Evolutionary conservation across 2,113 vertebrate genomes (phyloP).

Genomic region (Anguilla rostrata): DNA sequence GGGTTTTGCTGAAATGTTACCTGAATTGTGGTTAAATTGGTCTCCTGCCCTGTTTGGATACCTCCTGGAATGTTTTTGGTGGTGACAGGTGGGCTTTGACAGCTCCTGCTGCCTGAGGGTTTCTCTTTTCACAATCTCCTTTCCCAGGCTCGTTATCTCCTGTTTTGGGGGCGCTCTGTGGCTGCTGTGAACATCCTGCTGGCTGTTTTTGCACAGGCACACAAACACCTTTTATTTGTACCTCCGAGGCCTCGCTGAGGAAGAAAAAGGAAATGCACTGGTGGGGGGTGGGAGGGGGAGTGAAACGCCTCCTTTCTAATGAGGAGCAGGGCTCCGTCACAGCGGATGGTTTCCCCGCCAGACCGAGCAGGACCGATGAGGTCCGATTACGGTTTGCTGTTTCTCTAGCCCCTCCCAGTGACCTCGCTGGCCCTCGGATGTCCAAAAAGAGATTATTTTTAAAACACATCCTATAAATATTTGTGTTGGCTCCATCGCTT

Average conservation of each 20-base stretch:
- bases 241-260: conserved; percentile 25
- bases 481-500: conserved; percentile 49
- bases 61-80: not conserved
- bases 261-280: conserved; percentile 50
- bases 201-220: conserved; percentile 5
- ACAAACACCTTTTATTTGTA: conserved; percentile 12
- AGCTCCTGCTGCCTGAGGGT: not conserved
- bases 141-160: conserved; percentile 24
- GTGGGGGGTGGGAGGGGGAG: no score
- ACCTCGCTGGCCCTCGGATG: conserved; percentile 25
- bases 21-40: not conserved
- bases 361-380: not conserved
- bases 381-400: conserved; percentile 13
- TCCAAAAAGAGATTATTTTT: conserved; percentile 35
- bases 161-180: not conserved
- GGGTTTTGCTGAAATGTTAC: not conserved
- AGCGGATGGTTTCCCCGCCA: not conserved
- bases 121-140: not conserved
- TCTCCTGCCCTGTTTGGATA: not conserved
- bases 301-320: not conserved
- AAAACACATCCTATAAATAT: conserved; percentile 54
- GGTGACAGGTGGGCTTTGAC: not conserved
- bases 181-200: conserved; percentile 3
- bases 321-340: conserved; percentile 18
- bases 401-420: conserved; percentile 22